Evolutionary conservation across 2,888 invertebrate species (phyloP), one percentile per base, ranked within the genome.

Genomic region (Scaptomyza tumidula): DNA sequence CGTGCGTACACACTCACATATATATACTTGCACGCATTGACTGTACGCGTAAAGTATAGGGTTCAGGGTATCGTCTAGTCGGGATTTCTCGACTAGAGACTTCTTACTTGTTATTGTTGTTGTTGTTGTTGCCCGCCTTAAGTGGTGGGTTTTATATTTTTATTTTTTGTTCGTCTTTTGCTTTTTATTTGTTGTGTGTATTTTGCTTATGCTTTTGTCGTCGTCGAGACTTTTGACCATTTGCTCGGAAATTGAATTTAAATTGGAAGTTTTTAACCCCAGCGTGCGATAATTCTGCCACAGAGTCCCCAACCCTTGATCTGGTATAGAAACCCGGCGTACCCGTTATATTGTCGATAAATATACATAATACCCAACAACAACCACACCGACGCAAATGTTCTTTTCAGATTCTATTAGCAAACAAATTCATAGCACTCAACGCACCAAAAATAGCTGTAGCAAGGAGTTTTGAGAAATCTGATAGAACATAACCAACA

Each of bases 171-270:
- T 24, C 33, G 48, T 67, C 35, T 50, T 52, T 54, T 53, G 46
- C 56, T 57, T 72, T 58, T 61, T 39, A 61, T 63, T 66, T 86
- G 65, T 66, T 63, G 35, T 64, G 53, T 78, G 55, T 75, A 64
- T 80, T 80, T 56, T 62, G 63, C 81, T 14, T 39, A 9, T 16
- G 41, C 16, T 41, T 41, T 41, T 41, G 41, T 14, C 13, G 7
- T 39, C 39, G 39, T 67, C 71, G 75, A 86, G 89, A 86, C 89
- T 88, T 89, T 89, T 85, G 85, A 89, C 85, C 85, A 80, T 89
- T 84, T 85, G 90, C 89, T 88, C 90, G 90, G 90, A 89, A 90
- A 90, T 90, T 88, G 88, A 89, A 89, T 89, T 88, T 90, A 90
- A 89, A 89, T 89, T 89, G 88, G 78, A 90, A 80, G 88, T 80